Percentiles rank a stretch among this genome's conserved stretches.
Conservation (phyloP, 2,888 invertebrate species). For the Autographa pulchrina region DNA sequence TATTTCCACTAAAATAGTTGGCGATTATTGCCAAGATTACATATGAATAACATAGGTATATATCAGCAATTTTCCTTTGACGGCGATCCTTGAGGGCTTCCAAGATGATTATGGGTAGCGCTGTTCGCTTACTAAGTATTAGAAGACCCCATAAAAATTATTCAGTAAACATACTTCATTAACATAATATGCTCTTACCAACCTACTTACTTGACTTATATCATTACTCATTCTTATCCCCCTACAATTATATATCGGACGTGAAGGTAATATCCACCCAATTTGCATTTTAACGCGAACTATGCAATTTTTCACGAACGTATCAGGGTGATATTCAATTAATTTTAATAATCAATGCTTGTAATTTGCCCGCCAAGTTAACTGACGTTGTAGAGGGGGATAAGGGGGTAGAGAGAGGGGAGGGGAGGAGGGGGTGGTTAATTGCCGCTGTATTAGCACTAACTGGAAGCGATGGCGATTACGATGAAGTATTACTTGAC, state of each 20-base stretch:
- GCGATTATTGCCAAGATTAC: too few species aligned
- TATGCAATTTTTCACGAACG: constrained; percentile 40
- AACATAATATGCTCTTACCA: not conserved
- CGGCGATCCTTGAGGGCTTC: too few species aligned
- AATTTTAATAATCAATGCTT: constrained; percentile 53
- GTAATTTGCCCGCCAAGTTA: constrained; percentile 32
- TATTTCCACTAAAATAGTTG: too few species aligned
- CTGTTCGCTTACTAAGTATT: too few species aligned
- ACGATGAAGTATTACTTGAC: constrained; percentile 60
- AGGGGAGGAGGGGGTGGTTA: constrained; percentile 37
- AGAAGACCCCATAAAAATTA: constrained; percentile 7
- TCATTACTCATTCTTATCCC: constrained; percentile 6
- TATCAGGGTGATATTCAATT: constrained; percentile 32
- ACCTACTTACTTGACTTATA: not conserved
- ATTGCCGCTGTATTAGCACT: constrained; percentile 60
- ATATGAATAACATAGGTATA: too few species aligned
- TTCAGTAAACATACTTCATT: constrained; percentile 24
- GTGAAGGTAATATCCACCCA: constrained; percentile 29
- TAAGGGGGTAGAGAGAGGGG: not conserved
- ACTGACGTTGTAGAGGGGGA: constrained; percentile 7
- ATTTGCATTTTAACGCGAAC: constrained; percentile 42
- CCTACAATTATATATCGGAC: constrained; percentile 12
- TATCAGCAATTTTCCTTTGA: too few species aligned
- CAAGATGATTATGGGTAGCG: too few species aligned
- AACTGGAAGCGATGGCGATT: constrained; percentile 67